Conservation (phyloP, 2,113 vertebrate species). For the Ctenodactylus gundi region DNA sequence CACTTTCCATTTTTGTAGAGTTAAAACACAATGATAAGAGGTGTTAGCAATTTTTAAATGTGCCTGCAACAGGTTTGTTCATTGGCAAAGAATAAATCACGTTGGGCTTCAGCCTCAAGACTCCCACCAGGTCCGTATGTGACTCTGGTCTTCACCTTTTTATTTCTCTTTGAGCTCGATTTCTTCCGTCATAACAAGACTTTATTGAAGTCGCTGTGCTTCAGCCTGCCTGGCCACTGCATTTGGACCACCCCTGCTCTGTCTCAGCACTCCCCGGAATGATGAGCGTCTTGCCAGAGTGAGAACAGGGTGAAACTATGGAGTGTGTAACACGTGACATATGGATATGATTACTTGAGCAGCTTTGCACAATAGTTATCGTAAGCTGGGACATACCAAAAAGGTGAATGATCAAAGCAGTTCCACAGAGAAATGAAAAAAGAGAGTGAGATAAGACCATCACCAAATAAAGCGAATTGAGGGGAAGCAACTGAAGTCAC, state of each 20-base stretch:
- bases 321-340: neutral
- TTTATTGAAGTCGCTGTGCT: neutral
- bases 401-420: neutral
- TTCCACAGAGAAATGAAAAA: neutral
- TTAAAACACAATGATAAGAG: neutral
- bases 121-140: neutral
- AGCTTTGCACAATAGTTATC: neutral
- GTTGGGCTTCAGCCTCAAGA: neutral
- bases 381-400: neutral
- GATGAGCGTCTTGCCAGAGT: fast-evolving
- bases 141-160: neutral
- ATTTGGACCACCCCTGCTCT: neutral
- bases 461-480: conserved; percentile 25
- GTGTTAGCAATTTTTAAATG: neutral
- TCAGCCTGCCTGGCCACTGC: neutral
- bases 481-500: conserved; percentile 2
- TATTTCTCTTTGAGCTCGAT: neutral
- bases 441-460: neutral
- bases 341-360: neutral
- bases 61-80: neutral
- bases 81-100: neutral
- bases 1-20: neutral
- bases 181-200: neutral
- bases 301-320: neutral
- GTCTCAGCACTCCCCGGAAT: neutral